Evolutionary conservation across 1,140 invertebrate genomes (phyloP), one percentile per base, ranked within the genome.

Genomic region (Pseudobourletiella spinata): DNA sequence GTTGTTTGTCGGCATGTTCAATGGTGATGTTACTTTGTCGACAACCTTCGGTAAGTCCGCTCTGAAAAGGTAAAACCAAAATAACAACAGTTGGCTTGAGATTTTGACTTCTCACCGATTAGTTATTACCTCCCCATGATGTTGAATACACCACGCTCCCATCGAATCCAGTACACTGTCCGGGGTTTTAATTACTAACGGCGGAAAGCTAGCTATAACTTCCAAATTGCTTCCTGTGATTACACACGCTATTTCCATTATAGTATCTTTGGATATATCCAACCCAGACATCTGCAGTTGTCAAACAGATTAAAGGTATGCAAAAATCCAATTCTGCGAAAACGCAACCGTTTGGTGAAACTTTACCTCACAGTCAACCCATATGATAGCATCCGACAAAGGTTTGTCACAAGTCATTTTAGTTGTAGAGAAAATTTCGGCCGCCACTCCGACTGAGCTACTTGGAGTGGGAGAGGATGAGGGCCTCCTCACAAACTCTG

Each of bases 171-270:
- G 78, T 18, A 89, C 74, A 16, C 80, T 73, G 63, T 87, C 80
- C 8, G 86, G 75, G 70, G 95, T 87, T 72, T 94, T 80, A 68
- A 97, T 86, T 2, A 93, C 77, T n/a, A 94, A 74, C 72, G 86
- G 78, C 4, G 87, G 84, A 48, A 85, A 84, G 73, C 89, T 83
- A 16, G 85, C 88, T 39, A 93, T 74, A 4, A 91, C 76, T 68
- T 91, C 85, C 3, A 96, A 76, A 54, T 94, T 71, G 16, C 77
- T 77, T 76, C 95, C 88, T 1, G 92, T 96, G 26, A 98, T 78
- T 30, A 96, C 72, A 74, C 89, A 91, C 0, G 90, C 87, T 62
- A 94, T 81, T 79, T 97, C 94, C 65, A 97, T 73, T 28, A 97
- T 89, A 61, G 84, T 80, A 74, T 91, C 84, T 61, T 78, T 85